phyloP scores from a whole-genome alignment of 2,888 invertebrate genomes.

The Sinohyriopsis cumingii region DNA sequence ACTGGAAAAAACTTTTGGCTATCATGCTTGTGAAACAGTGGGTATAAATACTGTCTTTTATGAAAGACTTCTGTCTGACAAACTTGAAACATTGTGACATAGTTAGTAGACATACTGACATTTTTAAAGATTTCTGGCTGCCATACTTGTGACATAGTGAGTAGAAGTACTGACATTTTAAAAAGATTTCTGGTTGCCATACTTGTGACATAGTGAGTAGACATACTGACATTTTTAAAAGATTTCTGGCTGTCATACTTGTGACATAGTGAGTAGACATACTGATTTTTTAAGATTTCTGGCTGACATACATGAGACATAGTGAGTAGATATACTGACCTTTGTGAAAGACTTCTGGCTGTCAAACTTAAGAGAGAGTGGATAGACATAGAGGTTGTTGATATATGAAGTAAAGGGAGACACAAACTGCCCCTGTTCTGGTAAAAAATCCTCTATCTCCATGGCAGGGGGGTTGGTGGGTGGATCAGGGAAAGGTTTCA shows the following conservation, averaged over 20 bases:
- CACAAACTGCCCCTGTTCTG: constrained; percentile 63
- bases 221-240: too few species aligned
- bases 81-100: too few species aligned
- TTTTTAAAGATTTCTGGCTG: too few species aligned
- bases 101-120: too few species aligned
- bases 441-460: constrained; percentile 86
- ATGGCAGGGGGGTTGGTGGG: constrained; percentile 83
- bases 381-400: constrained; percentile 95
- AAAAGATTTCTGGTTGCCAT: too few species aligned
- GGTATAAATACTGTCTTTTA: background rate
- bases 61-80: background rate
- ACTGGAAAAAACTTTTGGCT: constrained; percentile 74
- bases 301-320: constrained; percentile 87
- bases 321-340: constrained; percentile 93
- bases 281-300: constrained; percentile 75
- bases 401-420: constrained; percentile 87
- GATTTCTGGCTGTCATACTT: too few species aligned
- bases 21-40: background rate
- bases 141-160: too few species aligned
- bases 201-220: too few species aligned
- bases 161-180: too few species aligned
- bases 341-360: constrained; percentile 90
- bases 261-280: too few species aligned
- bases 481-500: constrained; percentile 89
- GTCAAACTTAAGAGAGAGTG: constrained; percentile 88